These are phyloP conservation scores for Pogonophryne albipinna DNA, from an alignment of 2,797 vertebrate species.

Conservation along the genomic window DNA sequence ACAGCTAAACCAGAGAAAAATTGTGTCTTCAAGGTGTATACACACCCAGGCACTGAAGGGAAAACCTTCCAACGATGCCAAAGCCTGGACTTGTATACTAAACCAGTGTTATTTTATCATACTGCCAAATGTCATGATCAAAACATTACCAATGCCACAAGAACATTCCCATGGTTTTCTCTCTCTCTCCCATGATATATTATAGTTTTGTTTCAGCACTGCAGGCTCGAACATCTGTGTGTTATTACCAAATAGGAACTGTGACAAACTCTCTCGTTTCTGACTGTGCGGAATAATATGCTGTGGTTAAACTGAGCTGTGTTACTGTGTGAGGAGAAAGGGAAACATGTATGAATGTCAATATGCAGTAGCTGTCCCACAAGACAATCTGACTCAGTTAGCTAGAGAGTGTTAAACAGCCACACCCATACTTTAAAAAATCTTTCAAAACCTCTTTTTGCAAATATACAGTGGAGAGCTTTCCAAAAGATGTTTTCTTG, in stretches of 20 bases:
- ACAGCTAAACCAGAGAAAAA: slow-evolving; percentile 29
- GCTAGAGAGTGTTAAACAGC: slow-evolving; percentile 15
- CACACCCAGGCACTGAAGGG: slow-evolving; percentile 1
- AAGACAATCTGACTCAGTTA: slow-evolving; percentile 38
- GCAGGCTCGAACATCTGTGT: slow-evolving; percentile 62
- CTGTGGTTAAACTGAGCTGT: slow-evolving; percentile 44
- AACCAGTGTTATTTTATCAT: slow-evolving; percentile 38
- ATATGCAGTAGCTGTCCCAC: slow-evolving; percentile 35
- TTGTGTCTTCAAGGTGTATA: slow-evolving; percentile 24
- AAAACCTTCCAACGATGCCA: slow-evolving; percentile 40
- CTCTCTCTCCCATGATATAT: slow-evolving; percentile 13
- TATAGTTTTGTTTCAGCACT: slow-evolving; percentile 24
- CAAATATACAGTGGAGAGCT: background rate
- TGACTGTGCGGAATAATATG: slow-evolving; percentile 33
- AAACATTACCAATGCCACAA: slow-evolving; percentile 39
- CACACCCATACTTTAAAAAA: background rate
- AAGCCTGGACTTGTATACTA: slow-evolving; percentile 22
- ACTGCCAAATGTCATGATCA: slow-evolving; percentile 43
- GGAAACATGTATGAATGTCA: slow-evolving; percentile 43
- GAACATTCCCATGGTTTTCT: slow-evolving; percentile 25
- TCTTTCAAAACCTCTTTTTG: slow-evolving; percentile 2
- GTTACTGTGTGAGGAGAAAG: background rate
- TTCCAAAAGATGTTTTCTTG: too few species aligned
- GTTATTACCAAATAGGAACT: slow-evolving; percentile 59
- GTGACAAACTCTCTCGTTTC: slow-evolving; percentile 49